phyloP scores from a whole-genome alignment of 2,888 invertebrate genomes.

The Heliconius ethilla region DNA sequence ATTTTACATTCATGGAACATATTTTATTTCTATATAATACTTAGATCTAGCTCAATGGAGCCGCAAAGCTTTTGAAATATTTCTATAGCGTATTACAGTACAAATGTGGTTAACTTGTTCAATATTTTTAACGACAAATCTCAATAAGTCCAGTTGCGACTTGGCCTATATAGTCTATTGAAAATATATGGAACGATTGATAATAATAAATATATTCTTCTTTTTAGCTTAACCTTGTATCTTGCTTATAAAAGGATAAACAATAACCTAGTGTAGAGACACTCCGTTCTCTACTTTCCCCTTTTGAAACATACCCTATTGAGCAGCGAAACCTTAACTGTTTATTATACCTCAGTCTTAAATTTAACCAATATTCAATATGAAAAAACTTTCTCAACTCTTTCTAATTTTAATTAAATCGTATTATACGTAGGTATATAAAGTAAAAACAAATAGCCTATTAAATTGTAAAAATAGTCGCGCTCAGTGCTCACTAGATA shows the following conservation, averaged over 20 bases:
- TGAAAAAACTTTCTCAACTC: neutral
- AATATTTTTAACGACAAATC: constrained; percentile 6
- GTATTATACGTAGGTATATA: neutral
- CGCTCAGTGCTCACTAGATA: constrained; percentile 10
- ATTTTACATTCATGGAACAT: constrained; percentile 4
- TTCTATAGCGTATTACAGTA: constrained; percentile 11
- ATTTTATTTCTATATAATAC: constrained; percentile 13
- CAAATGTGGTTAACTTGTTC: neutral
- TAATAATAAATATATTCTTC: too few species aligned
- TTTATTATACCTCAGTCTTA: neutral
- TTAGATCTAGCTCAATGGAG: constrained; percentile 13
- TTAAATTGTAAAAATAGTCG: constrained; percentile 12
- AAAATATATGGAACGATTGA: neutral
- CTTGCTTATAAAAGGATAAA: neutral
- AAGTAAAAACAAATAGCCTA: constrained; percentile 18
- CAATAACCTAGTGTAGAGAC: neutral
- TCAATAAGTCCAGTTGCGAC: neutral
- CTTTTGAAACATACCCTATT: neutral
- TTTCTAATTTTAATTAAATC: constrained; percentile 1
- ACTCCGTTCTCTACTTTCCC: neutral
- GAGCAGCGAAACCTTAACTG: neutral
- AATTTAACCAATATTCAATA: neutral
- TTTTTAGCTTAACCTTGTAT: neutral
- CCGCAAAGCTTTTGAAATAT: constrained; percentile 13
- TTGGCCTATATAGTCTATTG: neutral